phyloP scores from a whole-genome alignment of 1,140 invertebrate genomes.

The Zaprionus lachaisei region DNA sequence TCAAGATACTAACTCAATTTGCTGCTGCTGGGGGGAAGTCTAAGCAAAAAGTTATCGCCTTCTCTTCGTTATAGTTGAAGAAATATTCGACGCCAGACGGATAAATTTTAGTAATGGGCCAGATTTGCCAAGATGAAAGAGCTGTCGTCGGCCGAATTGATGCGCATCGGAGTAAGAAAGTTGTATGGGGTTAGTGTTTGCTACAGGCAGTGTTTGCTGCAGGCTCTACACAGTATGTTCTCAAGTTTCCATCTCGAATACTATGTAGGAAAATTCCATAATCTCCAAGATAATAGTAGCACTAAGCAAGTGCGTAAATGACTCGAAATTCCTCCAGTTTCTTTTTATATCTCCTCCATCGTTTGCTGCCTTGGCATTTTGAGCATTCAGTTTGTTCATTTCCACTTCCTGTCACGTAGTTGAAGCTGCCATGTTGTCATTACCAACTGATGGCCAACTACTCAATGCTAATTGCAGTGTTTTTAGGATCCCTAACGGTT shows the following conservation, averaged over 20 bases:
- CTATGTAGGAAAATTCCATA: background rate
- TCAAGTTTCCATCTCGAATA: too few relatives aligned
- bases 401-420: conserved; percentile 20
- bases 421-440: conserved; percentile 37
- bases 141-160: background rate
- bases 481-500: conserved; percentile 20
- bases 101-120: conserved; percentile 3
- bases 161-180: background rate
- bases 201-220: too few relatives aligned
- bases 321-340: background rate
- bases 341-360: background rate
- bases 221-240: too few relatives aligned
- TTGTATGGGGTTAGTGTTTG: background rate
- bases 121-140: background rate
- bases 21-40: conserved; percentile 30
- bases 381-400: background rate
- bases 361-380: background rate
- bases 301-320: too few relatives aligned
- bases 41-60: conserved; percentile 53
- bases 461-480: conserved; percentile 52
- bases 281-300: background rate
- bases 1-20: conserved; percentile 74
- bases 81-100: background rate
- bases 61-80: conserved; percentile 14
- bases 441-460: conserved; percentile 37